Conservation (phyloP, 2,113 vertebrate species). For the Austrofundulus limnaeus region DNA sequence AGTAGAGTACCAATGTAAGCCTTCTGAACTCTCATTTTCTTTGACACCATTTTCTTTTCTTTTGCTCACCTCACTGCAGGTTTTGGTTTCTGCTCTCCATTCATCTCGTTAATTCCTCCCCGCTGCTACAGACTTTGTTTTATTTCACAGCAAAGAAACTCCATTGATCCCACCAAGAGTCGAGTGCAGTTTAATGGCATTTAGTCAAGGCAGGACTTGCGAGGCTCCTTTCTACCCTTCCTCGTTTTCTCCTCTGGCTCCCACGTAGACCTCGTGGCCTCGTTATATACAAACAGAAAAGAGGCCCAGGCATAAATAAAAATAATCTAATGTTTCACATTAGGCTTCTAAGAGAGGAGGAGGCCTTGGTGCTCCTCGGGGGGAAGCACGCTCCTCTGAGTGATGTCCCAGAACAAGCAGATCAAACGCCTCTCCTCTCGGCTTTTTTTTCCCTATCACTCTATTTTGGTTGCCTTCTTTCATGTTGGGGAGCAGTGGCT, state of each 20-base stretch:
- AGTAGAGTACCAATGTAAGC: neutral
- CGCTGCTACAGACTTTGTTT: slow-evolving; percentile 14
- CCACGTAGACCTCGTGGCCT: slow-evolving; percentile 45
- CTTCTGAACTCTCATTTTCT: slow-evolving; percentile 18
- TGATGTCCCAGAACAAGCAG: slow-evolving; percentile 62
- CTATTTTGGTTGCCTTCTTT: slow-evolving; percentile 70
- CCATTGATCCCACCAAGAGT: slow-evolving; percentile 31
- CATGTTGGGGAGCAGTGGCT: slow-evolving; percentile 68
- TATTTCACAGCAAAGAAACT: slow-evolving; percentile 23
- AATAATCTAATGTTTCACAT: slow-evolving; percentile 55
- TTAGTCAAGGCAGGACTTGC: slow-evolving; percentile 22
- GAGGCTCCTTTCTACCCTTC: slow-evolving; percentile 25
- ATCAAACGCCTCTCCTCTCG: slow-evolving; percentile 64
- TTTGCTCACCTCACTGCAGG: slow-evolving; percentile 22
- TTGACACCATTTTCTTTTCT: neutral
- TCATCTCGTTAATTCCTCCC: slow-evolving; percentile 13
- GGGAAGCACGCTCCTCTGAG: slow-evolving; percentile 48
- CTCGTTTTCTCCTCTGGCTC: slow-evolving; percentile 7
- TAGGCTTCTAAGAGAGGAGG: slow-evolving; percentile 56
- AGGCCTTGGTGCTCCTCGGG: slow-evolving; percentile 31
- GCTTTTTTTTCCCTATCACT: slow-evolving; percentile 49
- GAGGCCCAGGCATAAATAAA: slow-evolving; percentile 41
- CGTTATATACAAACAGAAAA: slow-evolving; percentile 49
- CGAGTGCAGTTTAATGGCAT: slow-evolving; percentile 30
- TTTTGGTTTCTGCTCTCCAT: slow-evolving; percentile 10